Conservation (phyloP, 92 coral and sea anemone genomes). For the Epizoanthus fatuus region DNA sequence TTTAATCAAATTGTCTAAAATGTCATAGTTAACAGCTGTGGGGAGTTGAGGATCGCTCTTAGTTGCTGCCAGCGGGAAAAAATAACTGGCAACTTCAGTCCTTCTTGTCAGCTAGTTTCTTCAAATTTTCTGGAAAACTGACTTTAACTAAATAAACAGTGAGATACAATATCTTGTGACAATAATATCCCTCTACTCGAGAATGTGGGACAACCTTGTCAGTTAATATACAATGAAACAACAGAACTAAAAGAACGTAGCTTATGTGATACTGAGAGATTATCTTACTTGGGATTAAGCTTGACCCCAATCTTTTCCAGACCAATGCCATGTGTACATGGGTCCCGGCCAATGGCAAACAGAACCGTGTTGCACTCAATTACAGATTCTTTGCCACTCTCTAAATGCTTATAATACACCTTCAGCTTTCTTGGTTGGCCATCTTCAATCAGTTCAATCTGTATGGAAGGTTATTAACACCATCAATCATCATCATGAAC, state of each 20-base stretch:
- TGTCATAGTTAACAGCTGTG: too few relatives aligned
- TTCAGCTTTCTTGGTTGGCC: constrained; percentile 92
- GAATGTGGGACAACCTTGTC: too few relatives aligned
- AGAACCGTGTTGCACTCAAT: constrained; percentile 94
- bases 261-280: neutral
- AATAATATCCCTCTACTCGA: too few relatives aligned
- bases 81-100: too few relatives aligned
- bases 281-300: constrained; percentile 88
- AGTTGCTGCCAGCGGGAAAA: too few relatives aligned
- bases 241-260: neutral
- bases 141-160: too few relatives aligned
- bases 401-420: constrained; percentile 83
- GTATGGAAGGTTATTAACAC: neutral
- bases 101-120: too few relatives aligned
- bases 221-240: neutral
- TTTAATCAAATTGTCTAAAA: neutral
- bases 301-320: constrained; percentile 89
- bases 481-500: too few relatives aligned
- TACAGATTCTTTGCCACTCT: constrained; percentile 82
- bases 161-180: too few relatives aligned
- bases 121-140: too few relatives aligned
- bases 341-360: constrained; percentile 97
- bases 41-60: too few relatives aligned
- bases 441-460: constrained; percentile 93
- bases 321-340: constrained; percentile 94